phyloP scores from a whole-genome alignment of 92 coral and sea anemone species.

The Siderastrea radians region DNA sequence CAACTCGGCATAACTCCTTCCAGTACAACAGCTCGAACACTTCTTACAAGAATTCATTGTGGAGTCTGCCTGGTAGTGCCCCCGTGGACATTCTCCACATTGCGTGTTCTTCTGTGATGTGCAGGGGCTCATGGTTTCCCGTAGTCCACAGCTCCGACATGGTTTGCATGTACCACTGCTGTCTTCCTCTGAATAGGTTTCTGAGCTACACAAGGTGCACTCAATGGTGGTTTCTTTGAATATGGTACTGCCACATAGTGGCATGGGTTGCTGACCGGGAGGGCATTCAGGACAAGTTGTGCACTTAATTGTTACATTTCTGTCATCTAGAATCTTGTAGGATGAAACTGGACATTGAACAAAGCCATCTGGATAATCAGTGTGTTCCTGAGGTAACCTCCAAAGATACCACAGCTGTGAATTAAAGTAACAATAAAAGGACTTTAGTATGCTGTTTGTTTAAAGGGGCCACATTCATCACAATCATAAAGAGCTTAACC shows the following conservation, averaged over 20 bases:
- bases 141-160: not conserved
- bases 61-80: not conserved
- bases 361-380: conserved; percentile 12
- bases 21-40: no score
- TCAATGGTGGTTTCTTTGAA: not conserved
- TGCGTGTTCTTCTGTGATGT: not conserved
- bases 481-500: no score
- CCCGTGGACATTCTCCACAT: conserved; percentile 9
- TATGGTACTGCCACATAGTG: conserved; percentile 16
- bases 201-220: not conserved
- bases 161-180: not conserved
- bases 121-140: not conserved
- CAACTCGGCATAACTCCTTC: no score
- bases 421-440: not conserved
- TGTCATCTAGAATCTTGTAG: not conserved
- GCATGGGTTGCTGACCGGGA: not conserved
- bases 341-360: not conserved
- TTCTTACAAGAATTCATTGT: no score
- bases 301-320: not conserved
- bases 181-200: not conserved
- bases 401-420: conserved; percentile 4
- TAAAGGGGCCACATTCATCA: no score
- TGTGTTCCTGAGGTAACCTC: conserved; percentile 1
- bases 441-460: no score
- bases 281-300: not conserved